A percentile compares a stretch with the other conserved stretches of the same genome.
These are phyloP conservation scores for Synanthedon myopaeformis DNA, from an alignment of 2,888 invertebrate genomes.

Conservation along the genomic window DNA sequence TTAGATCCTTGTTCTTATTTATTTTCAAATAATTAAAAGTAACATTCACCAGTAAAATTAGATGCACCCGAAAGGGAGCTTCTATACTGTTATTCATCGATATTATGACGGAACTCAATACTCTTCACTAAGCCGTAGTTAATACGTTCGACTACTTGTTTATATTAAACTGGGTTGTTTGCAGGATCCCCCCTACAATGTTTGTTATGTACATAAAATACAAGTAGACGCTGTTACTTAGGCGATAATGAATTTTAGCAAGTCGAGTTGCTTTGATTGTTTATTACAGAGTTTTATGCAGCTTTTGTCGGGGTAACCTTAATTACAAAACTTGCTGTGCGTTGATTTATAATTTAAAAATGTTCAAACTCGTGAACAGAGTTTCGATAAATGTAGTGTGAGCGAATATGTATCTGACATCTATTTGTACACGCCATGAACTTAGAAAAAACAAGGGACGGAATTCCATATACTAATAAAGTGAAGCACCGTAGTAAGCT, in stretches of 20 bases:
- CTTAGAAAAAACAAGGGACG: too few species aligned
- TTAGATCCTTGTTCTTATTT: too few species aligned
- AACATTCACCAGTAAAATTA: too few species aligned
- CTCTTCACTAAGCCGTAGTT: not conserved
- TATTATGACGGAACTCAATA: not conserved
- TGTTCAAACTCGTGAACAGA: too few species aligned
- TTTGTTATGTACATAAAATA: constrained; percentile 2
- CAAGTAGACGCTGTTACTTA: not conserved
- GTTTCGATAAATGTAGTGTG: too few species aligned
- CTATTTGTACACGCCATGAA: too few species aligned
- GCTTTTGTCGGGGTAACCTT: not conserved
- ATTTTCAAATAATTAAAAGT: too few species aligned
- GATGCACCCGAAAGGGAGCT: not conserved
- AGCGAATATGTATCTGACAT: too few species aligned
- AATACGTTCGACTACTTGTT: constrained; percentile 14
- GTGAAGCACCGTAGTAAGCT: too few species aligned
- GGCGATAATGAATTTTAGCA: constrained; percentile 3
- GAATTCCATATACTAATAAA: too few species aligned
- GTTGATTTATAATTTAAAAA: too few species aligned
- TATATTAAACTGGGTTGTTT: constrained; percentile 9
- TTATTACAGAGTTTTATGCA: constrained; percentile 1
- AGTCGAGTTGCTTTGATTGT: not conserved
- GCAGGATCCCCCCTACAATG: constrained; percentile 1
- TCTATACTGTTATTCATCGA: not conserved
- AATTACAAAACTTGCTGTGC: too few species aligned